Evolutionary conservation across 2,888 invertebrate species (phyloP).

Genomic region (Netelia melanura): DNA sequence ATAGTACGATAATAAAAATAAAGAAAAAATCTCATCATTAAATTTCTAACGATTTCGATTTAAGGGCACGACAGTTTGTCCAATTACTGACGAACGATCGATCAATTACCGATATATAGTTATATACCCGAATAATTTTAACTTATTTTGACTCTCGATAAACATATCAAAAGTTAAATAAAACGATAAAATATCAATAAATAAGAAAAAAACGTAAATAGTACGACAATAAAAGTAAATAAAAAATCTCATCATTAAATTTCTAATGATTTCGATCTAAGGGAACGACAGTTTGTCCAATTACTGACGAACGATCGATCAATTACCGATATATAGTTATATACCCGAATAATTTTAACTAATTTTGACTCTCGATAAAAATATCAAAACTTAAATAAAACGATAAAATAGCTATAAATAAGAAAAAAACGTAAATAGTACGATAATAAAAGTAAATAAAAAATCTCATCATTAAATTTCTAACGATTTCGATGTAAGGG

Average conservation of each 20-base stretch:
- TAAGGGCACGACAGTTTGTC: neutral
- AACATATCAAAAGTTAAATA: too few relatives aligned
- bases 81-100: constrained; percentile 1
- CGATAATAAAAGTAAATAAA: neutral
- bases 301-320: neutral
- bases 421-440: too few relatives aligned
- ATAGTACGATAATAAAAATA: neutral
- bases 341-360: too few relatives aligned
- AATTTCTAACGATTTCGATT: neutral
- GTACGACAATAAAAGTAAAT: neutral
- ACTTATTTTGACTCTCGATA: too few relatives aligned
- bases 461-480: constrained; percentile 1
- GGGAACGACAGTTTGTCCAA: neutral
- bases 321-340: too few relatives aligned
- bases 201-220: too few relatives aligned
- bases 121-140: neutral
- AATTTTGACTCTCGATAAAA: too few relatives aligned
- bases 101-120: too few relatives aligned
- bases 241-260: neutral
- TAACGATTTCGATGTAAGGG: neutral
- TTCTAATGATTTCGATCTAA: constrained; percentile 1
- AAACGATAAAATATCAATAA: too few relatives aligned
- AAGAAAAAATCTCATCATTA: neutral
- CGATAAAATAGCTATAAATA: too few relatives aligned
- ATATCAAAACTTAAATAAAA: too few relatives aligned